These are phyloP conservation scores for Beris morrisii DNA, from an alignment of 2,888 invertebrate genomes.

Conservation along the genomic window DNA sequence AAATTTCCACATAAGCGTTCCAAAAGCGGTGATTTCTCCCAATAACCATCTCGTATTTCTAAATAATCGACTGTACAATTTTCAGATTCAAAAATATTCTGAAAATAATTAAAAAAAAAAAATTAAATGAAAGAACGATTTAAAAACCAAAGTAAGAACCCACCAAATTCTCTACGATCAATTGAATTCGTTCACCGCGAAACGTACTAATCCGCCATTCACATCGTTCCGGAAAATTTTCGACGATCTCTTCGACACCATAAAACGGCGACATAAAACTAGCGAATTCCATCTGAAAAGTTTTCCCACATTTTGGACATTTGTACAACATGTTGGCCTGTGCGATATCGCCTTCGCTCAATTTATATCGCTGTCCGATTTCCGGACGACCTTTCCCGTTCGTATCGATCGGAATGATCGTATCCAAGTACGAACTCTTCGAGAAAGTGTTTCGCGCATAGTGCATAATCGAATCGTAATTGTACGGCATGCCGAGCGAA, in stretches of 20 bases:
- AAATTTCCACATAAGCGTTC: constrained; percentile 85
- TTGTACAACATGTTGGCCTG: constrained; percentile 96
- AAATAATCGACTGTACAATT: constrained; percentile 89
- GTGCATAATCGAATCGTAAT: constrained; percentile 98
- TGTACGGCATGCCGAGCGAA: constrained; percentile 92
- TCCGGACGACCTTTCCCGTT: constrained; percentile 86
- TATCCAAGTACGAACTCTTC: constrained; percentile 91
- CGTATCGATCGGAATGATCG: constrained; percentile 85
- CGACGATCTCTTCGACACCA: constrained; percentile 57
- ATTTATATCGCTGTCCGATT: constrained; percentile 91
- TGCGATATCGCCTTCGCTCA: constrained; percentile 93
- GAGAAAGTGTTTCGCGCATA: constrained; percentile 98
- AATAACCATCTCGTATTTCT: constrained; percentile 94
- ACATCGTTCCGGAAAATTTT: constrained; percentile 69
- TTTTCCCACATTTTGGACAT: constrained; percentile 90
- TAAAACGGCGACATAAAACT: constrained; percentile 77
- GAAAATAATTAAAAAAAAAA: constrained; percentile 41
- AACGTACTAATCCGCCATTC: constrained; percentile 98
- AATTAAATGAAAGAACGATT: neutral
- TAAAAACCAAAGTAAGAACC: constrained; percentile 31
- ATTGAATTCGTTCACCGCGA: constrained; percentile 91
- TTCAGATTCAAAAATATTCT: constrained; percentile 87
- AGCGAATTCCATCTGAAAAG: constrained; percentile 83
- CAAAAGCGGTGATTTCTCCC: constrained; percentile 85
- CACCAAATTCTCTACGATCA: constrained; percentile 81